A percentile compares a stretch with the other conserved stretches of the same genome.
Conservation (phyloP, 2,113 vertebrate genomes). For the Eclectus roratus region DNA sequence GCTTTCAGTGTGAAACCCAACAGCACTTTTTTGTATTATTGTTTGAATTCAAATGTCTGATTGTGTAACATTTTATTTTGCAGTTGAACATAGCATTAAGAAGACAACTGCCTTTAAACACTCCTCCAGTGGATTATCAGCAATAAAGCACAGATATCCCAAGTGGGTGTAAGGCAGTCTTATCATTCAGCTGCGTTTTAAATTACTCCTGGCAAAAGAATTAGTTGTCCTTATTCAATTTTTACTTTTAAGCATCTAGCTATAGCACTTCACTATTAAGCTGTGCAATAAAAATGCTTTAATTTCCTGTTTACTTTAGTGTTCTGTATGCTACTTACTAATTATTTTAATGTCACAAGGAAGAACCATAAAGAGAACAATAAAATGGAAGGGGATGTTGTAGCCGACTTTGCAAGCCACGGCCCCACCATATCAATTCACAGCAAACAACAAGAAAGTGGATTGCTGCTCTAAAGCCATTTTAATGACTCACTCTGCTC, state of each 20-base stretch:
- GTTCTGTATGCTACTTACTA: constrained; percentile 31
- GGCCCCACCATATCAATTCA: neutral
- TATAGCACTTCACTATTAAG: constrained; percentile 8
- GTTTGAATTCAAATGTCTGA: neutral
- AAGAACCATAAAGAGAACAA: constrained; percentile 44
- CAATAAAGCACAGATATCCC: neutral
- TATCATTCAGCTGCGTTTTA: constrained; percentile 44
- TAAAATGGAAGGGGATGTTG: neutral
- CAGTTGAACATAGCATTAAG: neutral
- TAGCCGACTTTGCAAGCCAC: neutral
- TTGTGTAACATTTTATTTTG: constrained; percentile 25
- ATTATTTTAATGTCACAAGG: constrained; percentile 43
- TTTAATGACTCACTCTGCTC: constrained; percentile 8
- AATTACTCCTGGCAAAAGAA: constrained; percentile 24
- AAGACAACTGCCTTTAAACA: constrained; percentile 27
- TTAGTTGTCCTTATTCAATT: neutral
- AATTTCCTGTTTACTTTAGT: constrained; percentile 56
- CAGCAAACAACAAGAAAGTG: neutral
- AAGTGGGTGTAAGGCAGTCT: neutral
- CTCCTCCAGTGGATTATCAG: constrained; percentile 23
- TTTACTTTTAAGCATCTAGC: constrained; percentile 4
- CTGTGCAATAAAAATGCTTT: constrained; percentile 27
- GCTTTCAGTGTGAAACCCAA: neutral
- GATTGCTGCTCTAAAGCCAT: neutral
- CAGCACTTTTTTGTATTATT: neutral